Conservation (phyloP, 2,888 invertebrate species). For the Tipula vernalis region DNA sequence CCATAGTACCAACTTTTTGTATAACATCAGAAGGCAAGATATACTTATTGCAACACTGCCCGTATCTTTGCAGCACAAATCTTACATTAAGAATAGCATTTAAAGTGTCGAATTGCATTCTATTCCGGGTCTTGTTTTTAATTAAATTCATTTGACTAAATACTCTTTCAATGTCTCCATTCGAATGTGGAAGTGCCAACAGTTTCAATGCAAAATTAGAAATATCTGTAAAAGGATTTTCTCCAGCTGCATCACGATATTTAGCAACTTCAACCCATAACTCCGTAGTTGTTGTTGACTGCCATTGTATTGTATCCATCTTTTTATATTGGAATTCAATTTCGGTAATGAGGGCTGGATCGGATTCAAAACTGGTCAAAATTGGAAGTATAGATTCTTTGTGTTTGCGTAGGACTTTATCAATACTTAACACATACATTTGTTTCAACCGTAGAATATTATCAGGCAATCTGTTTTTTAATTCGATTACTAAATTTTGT, state of each 20-base stretch:
- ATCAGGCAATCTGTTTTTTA: no score
- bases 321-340: not conserved
- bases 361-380: not conserved
- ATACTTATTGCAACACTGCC: no score
- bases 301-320: not conserved
- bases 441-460: no score
- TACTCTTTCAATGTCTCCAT: no score
- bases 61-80: no score
- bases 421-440: no score
- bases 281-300: not conserved
- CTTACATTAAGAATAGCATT: no score
- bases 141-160: no score
- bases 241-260: not conserved
- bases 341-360: not conserved
- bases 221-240: not conserved
- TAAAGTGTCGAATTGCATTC: not conserved
- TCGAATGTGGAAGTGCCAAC: not conserved
- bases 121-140: not conserved
- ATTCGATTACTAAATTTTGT: no score
- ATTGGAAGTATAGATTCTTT: not conserved
- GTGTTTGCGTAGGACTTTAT: no score
- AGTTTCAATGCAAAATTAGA: not conserved
- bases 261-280: not conserved
- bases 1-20: no score
- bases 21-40: no score